Percentiles rank a stretch among this genome's conserved stretches.
Conservation (phyloP, 2,797 vertebrate species). For the Parotocinclus haroldoi region DNA sequence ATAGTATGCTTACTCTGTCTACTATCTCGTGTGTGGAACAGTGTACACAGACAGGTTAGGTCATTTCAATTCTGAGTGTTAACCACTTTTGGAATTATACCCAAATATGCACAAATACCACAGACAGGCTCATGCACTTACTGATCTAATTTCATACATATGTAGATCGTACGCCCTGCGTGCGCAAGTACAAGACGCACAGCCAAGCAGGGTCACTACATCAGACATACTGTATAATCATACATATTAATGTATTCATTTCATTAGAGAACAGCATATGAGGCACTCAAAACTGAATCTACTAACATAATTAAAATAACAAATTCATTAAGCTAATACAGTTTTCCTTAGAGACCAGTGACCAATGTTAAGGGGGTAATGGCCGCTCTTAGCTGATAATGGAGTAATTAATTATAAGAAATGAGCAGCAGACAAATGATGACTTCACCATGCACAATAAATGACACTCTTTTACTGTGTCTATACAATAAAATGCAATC, state of each 20-base stretch:
- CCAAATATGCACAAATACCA: not conserved
- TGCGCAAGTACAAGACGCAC: no score
- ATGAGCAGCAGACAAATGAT: slow-evolving; percentile 13
- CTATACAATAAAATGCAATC: not conserved
- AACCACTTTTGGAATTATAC: no score
- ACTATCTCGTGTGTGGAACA: not conserved
- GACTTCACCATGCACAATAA: not conserved
- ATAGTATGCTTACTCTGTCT: slow-evolving; percentile 28
- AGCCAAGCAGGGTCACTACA: no score
- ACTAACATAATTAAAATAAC: not conserved
- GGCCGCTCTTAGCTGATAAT: slow-evolving; percentile 11
- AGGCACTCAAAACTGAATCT: not conserved
- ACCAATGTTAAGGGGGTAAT: slow-evolving; percentile 14
- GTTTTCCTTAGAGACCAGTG: slow-evolving; percentile 15
- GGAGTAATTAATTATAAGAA: slow-evolving; percentile 20
- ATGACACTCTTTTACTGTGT: not conserved
- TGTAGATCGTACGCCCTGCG: no score
- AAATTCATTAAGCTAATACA: not conserved
- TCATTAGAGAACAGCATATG: no score
- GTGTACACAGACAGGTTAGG: not conserved
- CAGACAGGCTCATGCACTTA: slow-evolving; percentile 2
- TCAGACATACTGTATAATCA: no score
- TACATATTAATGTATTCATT: no score
- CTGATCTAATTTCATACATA: not conserved
- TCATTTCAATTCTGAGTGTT: no score